Percentiles rank a stretch among this genome's conserved stretches.
Evolutionary conservation across 2,113 vertebrate species (phyloP).

Genomic region (Hydrolagus affinis): DNA sequence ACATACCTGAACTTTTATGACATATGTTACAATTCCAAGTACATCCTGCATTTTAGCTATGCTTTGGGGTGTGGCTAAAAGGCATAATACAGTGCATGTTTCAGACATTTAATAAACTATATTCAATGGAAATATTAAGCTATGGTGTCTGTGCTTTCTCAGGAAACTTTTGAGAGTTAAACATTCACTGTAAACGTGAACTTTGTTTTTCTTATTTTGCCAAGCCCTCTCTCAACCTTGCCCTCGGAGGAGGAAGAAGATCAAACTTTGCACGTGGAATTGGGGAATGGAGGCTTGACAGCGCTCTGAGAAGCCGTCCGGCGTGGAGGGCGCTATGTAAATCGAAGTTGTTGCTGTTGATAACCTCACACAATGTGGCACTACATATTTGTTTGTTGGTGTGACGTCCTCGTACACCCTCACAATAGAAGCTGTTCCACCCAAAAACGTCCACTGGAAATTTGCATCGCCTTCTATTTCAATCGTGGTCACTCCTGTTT

Average conservation of each 20-base stretch:
- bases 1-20: conserved; percentile 18
- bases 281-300: too few relatives aligned
- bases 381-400: neutral
- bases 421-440: too few relatives aligned
- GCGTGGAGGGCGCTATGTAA: too few relatives aligned
- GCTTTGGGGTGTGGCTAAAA: conserved; percentile 2
- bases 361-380: neutral
- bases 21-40: neutral
- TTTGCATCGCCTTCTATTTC: too few relatives aligned
- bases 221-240: too few relatives aligned
- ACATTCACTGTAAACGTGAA: neutral
- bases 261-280: too few relatives aligned
- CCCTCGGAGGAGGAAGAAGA: too few relatives aligned
- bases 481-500: too few relatives aligned
- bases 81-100: conserved; percentile 12
- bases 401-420: neutral
- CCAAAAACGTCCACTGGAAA: neutral
- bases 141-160: conserved; percentile 15
- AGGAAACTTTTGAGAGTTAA: neutral
- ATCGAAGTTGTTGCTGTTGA: too few relatives aligned
- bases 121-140: neutral
- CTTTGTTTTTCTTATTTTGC: neutral
- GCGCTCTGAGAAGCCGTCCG: too few relatives aligned
- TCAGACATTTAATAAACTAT: conserved; percentile 17
- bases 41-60: conserved; percentile 4